Conservation (phyloP, 1,140 invertebrate genomes). For the Drosophila sulfurigaster region DNA sequence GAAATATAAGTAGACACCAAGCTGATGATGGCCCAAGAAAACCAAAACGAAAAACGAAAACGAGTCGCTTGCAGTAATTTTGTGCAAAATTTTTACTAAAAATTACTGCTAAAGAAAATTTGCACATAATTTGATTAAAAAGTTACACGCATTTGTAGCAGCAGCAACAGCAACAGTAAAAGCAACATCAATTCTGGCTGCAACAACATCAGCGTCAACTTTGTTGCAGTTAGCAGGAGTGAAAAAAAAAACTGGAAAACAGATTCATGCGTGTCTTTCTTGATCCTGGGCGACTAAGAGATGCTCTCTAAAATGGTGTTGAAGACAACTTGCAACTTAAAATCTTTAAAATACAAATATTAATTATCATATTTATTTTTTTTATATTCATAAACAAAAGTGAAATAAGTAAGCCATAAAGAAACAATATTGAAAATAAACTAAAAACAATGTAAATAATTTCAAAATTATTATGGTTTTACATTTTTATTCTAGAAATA, state of each 20-base stretch:
- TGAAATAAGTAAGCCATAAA: no score
- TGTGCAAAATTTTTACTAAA: slow-evolving; percentile 75
- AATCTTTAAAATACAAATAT: no score
- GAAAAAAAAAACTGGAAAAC: slow-evolving; percentile 35
- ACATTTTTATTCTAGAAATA: no score
- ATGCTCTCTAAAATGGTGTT: background rate
- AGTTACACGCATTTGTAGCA: slow-evolving; percentile 78
- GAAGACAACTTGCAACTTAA: no score
- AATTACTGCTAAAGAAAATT: slow-evolving; percentile 83
- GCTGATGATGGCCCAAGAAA: slow-evolving; percentile 30
- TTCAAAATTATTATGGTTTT: no score
- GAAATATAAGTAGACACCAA: slow-evolving; percentile 51
- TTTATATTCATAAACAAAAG: no score
- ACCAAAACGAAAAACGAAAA: slow-evolving; percentile 32
- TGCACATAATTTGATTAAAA: slow-evolving; percentile 84
- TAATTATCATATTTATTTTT: no score
- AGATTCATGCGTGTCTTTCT: background rate
- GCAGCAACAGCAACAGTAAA: slow-evolving; percentile 49
- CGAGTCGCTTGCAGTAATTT: slow-evolving; percentile 62
- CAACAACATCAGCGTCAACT: slow-evolving; percentile 51
- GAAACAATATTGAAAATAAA: no score
- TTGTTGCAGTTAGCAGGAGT: slow-evolving; percentile 53
- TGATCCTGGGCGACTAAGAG: background rate
- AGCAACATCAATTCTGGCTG: slow-evolving; percentile 23
- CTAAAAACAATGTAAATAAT: no score